Evolutionary conservation across 2,888 invertebrate genomes (phyloP).

Genomic region (Protonemura montana): DNA sequence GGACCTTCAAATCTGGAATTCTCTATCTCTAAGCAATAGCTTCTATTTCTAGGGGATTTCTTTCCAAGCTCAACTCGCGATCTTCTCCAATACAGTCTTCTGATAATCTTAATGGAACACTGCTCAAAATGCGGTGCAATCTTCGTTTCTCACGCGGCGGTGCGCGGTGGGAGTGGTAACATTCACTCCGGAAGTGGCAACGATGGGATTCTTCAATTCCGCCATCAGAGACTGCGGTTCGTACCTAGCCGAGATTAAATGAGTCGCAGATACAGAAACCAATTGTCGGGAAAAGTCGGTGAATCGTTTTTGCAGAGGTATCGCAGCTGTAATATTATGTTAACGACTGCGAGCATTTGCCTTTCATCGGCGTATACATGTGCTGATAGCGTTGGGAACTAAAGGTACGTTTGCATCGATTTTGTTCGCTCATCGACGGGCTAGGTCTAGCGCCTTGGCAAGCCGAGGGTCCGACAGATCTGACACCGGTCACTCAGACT

Average conservation of each 20-base stretch:
- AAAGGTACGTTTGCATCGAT: no score
- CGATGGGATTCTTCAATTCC: neutral
- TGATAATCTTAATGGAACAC: conserved; percentile 33
- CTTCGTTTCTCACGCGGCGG: neutral
- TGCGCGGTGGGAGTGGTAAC: neutral
- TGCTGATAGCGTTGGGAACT: no score
- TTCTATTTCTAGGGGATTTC: conserved; percentile 46
- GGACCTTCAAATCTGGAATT: conserved; percentile 40
- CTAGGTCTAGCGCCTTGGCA: neutral
- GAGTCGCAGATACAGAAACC: neutral
- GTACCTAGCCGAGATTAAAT: neutral
- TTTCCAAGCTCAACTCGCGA: conserved; percentile 30
- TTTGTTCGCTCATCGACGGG: neutral
- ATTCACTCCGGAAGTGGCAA: neutral
- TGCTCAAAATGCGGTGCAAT: conserved; percentile 14
- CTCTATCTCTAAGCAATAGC: conserved; percentile 46
- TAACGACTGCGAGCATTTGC: neutral
- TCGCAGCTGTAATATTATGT: neutral
- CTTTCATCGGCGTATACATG: neutral
- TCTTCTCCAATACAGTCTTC: conserved; percentile 32
- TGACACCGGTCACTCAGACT: conserved; percentile 28
- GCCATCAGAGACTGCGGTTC: neutral
- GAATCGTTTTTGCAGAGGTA: neutral
- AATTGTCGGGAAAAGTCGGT: neutral
- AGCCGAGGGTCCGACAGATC: neutral